Percentiles rank a stretch among this genome's conserved stretches.
These are phyloP conservation scores for Sialia sialis DNA, from an alignment of 2,113 vertebrate species.

Conservation along the genomic window DNA sequence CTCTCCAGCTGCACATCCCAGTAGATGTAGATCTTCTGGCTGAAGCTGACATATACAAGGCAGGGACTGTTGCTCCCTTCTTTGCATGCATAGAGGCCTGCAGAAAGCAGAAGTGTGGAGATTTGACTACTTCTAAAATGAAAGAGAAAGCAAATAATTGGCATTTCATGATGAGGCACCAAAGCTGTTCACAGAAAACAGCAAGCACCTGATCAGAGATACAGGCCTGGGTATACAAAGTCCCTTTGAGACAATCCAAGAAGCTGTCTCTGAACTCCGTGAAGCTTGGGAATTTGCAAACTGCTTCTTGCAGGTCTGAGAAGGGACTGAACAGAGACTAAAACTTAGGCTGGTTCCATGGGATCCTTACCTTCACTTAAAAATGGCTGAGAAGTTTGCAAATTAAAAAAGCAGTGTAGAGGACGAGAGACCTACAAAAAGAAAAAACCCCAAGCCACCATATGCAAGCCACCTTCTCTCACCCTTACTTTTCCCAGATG, in stretches of 20 bases:
- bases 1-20: constrained; percentile 93
- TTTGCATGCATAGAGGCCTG: constrained; percentile 94
- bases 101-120: background rate
- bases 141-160: background rate
- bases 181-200: background rate
- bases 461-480: background rate
- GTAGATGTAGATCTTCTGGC: constrained; percentile 94
- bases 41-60: constrained; percentile 95
- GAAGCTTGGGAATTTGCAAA: background rate
- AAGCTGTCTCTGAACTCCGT: background rate
- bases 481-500: background rate
- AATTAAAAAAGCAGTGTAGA: background rate
- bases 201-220: background rate
- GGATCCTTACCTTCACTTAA: background rate
- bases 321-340: background rate
- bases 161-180: background rate
- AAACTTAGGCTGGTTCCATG: background rate
- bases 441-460: background rate
- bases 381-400: background rate
- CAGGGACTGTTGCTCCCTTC: constrained; percentile 90
- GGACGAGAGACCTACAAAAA: background rate
- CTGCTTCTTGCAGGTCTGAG: background rate
- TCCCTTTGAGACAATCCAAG: background rate
- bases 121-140: background rate
- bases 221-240: background rate